These are phyloP conservation scores for Hofmannophila pseudospretella DNA, from an alignment of 2,888 invertebrate species.

Conservation along the genomic window DNA sequence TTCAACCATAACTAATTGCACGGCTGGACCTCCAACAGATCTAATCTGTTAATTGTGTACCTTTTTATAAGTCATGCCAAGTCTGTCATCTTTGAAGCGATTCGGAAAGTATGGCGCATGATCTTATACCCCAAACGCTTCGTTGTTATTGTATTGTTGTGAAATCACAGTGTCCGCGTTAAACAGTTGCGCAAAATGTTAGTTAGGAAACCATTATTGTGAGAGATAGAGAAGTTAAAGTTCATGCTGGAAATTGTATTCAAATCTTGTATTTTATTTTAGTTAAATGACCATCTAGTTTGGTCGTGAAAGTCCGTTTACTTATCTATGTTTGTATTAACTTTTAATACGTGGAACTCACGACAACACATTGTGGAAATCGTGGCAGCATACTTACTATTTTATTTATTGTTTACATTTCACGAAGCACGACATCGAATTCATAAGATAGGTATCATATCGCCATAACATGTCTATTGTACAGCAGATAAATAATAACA, in stretches of 20 bases:
- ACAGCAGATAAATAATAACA: too few relatives aligned
- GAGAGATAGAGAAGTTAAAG: neutral
- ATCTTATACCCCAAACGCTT: neutral
- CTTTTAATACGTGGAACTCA: too few relatives aligned
- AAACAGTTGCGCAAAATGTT: constrained; percentile 3
- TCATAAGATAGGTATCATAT: too few relatives aligned
- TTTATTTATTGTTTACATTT: too few relatives aligned
- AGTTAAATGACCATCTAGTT: too few relatives aligned
- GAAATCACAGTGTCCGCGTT: constrained; percentile 4
- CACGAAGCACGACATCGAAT: too few relatives aligned
- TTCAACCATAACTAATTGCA: constrained; percentile 1
- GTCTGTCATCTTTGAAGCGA: neutral
- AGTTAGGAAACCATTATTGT: neutral
- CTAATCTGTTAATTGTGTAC: neutral
- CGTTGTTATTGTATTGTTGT: constrained; percentile 5
- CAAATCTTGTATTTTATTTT: too few relatives aligned
- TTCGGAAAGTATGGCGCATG: neutral
- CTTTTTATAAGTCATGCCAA: constrained; percentile 1
- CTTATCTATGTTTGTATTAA: too few relatives aligned
- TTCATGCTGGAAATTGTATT: neutral
- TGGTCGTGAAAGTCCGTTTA: too few relatives aligned
- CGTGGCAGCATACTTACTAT: too few relatives aligned
- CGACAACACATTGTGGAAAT: too few relatives aligned
- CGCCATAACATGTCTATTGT: too few relatives aligned
- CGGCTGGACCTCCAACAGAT: neutral